Evolutionary conservation across 2,888 invertebrate species (phyloP), one percentile per base, ranked within the genome.

Genomic region (Dendrolimus houi): DNA sequence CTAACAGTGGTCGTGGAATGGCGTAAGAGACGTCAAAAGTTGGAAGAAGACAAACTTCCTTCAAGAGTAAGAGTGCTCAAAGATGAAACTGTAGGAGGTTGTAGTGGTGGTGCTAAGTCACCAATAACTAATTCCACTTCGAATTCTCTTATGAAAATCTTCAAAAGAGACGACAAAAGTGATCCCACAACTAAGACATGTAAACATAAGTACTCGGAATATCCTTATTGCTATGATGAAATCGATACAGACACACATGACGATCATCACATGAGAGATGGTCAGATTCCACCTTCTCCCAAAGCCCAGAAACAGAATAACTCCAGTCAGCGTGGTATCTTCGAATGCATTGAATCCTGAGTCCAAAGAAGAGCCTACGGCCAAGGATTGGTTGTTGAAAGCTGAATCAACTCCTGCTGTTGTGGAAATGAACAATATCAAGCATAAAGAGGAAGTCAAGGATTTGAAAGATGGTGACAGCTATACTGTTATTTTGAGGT

Each of bases 171-270:
- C 2, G 88, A 89, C 0, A 87, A 88, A 29, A 68, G 76, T 0
- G 89, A 88, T 63, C 85, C 87, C 0, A 88, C 86, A 0, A 87
- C 94, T 60, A 96, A 95, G 65, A 93, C 96, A 17, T 97, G 96
- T 77, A 96, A 96, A 81, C 96, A 96, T 69, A 96, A 96, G 74
- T 96, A 96, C 73, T 96, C 96, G n/a, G 96, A 96, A 52, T 96
- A 96, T 79, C 96, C 96, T 0, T 96, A 96, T 75, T 96, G 96
- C 71, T 96, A 96, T 65, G 96, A 96, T 66, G 96, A 96, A 79
- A 96, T 96, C 52, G 94, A 95, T 10, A 94, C 94, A 40, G 94
- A 95, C 60, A 94, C 94, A 0, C 94, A 94, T 69, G 94, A 93
- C 61, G 92, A 93, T 59, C 92, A 93, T 54, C 91, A 92, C 62